Evolutionary conservation across 2,797 vertebrate species (phyloP).

Genomic region (Tamandua tetradactyla): DNA sequence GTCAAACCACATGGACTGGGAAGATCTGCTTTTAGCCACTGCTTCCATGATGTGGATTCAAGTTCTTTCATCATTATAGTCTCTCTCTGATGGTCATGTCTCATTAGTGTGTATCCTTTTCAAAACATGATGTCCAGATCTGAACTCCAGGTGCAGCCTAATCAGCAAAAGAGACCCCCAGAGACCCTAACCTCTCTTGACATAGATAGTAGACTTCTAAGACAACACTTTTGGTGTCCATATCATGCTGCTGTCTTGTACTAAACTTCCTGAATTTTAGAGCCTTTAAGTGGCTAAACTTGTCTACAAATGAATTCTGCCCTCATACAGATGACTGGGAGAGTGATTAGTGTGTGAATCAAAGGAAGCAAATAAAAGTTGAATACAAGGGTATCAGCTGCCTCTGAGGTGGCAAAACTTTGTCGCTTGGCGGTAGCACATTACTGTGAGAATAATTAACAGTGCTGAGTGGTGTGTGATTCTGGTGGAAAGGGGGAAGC

Average conservation of each 20-base stretch:
- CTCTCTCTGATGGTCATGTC: neutral
- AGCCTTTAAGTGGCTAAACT: neutral
- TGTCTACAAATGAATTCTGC: neutral
- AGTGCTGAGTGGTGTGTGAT: too few species aligned
- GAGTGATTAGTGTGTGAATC: neutral
- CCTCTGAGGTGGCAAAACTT: neutral
- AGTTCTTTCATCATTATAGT: neutral
- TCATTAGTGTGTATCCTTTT: neutral
- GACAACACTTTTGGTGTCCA: neutral
- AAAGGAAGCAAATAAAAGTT: neutral
- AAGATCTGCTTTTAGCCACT: neutral
- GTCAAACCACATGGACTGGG: neutral
- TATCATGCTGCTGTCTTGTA: neutral
- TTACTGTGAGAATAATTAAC: too few species aligned
- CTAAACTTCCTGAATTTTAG: neutral
- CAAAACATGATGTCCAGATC: neutral
- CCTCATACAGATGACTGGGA: neutral
- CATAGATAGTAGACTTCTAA: neutral
- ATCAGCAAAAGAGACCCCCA: neutral
- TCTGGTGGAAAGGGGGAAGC: too few species aligned
- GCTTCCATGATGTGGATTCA: neutral
- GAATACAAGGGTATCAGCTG: neutral
- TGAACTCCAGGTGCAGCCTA: neutral
- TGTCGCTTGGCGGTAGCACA: neutral
- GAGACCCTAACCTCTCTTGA: neutral